Base-by-base conservation (phyloP, 2,113 vertebrate species). In the Numida meleagris region DNA sequence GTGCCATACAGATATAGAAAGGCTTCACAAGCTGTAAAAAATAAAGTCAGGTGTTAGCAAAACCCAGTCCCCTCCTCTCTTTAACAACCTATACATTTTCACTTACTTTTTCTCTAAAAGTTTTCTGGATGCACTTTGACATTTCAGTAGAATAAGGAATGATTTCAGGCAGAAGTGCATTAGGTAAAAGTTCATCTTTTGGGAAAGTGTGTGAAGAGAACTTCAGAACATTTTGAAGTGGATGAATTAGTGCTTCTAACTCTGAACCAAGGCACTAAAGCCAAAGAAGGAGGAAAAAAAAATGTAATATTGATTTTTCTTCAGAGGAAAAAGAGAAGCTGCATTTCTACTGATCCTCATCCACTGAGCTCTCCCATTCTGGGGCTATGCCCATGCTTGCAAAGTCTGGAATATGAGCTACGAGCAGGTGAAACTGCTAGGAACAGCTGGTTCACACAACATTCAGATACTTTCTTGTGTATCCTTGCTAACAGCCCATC, bases 271-370 rank as follows among this genome's bases (percentile, higher is more conserved):
- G 72, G 53, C 58, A 34, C 61, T 68, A 72, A 88, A 95, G 76
- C 36, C 79, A 83, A 83, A 80, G 82, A 58, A 89, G 23, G 24
- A 31, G 34, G 71, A 86, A 84, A n/a, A 88, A 87, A 89, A 89
- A 59, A n/a, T 10, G 12, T 53, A 51, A 46, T 92, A 94, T 86
- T 76, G 93, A 95, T 95, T 94, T 91, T 95, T 94, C 79, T 91
- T 86, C 79, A 93, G 82, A 91, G 68, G 20, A 84, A 74, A 83
- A 88, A 62, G 19, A 14, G 55, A 50, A 83, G 34, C 53, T 57
- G 31, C 1, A 1, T 88, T 94, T 90, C 61, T 36, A 57, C 85
- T 61, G 88, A 86, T 88, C 61, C 27, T 9, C 79, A 2, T 86
- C 51, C 34, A 16, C 51, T 72, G 72, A 90, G 79, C 27, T 90